phyloP scores from a whole-genome alignment of 2,888 invertebrate species.

The Chironomus tentans region DNA sequence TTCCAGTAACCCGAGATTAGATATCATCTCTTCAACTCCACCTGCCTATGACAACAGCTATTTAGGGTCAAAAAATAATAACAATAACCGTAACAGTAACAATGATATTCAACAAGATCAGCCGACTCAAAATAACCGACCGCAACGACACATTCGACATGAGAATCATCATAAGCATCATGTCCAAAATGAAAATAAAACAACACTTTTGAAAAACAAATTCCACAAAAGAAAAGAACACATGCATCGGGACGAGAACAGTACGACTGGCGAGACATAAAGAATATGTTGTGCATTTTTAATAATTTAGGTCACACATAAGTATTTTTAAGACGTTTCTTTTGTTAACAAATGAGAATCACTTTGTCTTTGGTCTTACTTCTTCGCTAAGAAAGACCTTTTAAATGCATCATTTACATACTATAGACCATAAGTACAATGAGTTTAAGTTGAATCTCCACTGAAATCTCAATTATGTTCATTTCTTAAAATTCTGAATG shows the following conservation, averaged over 20 bases:
- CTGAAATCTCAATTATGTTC: no score
- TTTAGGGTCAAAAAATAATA: neutral
- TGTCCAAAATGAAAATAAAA: neutral
- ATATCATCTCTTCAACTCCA: neutral
- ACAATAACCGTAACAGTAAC: neutral
- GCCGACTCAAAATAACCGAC: neutral
- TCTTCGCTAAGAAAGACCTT: no score
- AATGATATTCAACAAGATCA: neutral
- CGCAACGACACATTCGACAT: neutral
- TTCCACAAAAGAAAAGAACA: neutral
- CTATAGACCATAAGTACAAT: no score
- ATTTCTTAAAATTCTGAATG: no score
- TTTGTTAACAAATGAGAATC: no score
- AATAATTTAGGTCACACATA: no score
- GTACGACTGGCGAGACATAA: constrained; percentile 16
- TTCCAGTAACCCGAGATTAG: constrained; percentile 10
- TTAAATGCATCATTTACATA: no score
- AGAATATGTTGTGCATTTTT: neutral
- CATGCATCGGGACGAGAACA: constrained; percentile 1
- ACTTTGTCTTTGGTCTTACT: no score
- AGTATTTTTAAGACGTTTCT: neutral
- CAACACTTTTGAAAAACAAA: neutral
- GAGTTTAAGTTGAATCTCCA: no score
- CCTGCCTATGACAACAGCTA: neutral
- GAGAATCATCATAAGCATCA: neutral